These are phyloP conservation scores for Channa maculata DNA, from an alignment of 2,113 vertebrate species.

Conservation along the genomic window DNA sequence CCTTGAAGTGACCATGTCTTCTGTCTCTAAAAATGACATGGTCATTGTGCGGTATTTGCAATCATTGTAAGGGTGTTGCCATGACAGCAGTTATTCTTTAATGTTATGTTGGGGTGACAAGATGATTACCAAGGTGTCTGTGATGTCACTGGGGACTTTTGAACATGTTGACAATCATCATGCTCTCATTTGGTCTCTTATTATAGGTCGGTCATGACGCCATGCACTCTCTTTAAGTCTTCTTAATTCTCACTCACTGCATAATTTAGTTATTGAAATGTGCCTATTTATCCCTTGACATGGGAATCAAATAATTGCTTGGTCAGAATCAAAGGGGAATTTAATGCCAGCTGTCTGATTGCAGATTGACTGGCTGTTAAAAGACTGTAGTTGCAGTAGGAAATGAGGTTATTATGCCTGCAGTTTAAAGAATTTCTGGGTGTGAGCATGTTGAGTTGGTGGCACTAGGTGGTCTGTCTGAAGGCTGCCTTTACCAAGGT, in stretches of 20 bases:
- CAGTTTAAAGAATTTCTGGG: neutral
- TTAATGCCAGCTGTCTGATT: neutral
- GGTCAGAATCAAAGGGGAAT: neutral
- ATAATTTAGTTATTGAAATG: too few relatives aligned
- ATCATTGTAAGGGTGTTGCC: neutral
- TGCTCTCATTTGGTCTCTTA: neutral
- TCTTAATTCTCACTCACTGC: too few relatives aligned
- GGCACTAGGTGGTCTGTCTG: neutral
- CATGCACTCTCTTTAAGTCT: neutral
- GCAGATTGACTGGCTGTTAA: neutral
- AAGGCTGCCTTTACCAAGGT: conserved; percentile 22
- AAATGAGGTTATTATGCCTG: conserved; percentile 3
- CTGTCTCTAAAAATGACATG: neutral
- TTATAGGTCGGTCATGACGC: neutral
- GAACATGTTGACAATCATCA: neutral
- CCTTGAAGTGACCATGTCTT: neutral
- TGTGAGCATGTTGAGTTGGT: neutral
- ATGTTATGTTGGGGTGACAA: neutral
- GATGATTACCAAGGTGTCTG: conserved; percentile 17
- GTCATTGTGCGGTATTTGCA: neutral
- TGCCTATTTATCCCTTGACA: neutral
- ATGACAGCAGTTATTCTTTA: conserved; percentile 4
- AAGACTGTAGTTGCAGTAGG: neutral
- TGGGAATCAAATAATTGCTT: neutral
- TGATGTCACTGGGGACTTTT: neutral